These are phyloP conservation scores for Lycophotia porphyrea DNA, from an alignment of 2,888 invertebrate species.

Conservation along the genomic window DNA sequence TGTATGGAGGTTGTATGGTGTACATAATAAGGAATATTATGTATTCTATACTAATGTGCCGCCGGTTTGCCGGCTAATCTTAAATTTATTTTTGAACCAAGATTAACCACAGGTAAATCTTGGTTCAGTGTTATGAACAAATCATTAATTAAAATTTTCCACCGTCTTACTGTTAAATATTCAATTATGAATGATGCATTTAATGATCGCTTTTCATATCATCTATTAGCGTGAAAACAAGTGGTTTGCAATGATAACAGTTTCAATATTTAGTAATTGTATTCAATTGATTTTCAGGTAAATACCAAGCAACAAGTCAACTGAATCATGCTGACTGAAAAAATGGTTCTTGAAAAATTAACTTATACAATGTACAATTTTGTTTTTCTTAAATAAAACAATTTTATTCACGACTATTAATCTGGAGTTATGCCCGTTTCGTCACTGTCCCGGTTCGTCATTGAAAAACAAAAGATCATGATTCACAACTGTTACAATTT, in stretches of 20 bases:
- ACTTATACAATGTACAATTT: neutral
- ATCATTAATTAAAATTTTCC: neutral
- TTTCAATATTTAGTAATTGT: neutral
- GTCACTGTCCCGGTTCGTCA: no score
- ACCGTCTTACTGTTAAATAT: neutral
- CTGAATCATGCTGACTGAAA: neutral
- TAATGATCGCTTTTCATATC: neutral
- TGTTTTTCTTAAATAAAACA: neutral
- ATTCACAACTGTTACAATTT: no score
- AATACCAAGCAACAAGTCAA: conserved; percentile 3
- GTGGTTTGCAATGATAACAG: neutral
- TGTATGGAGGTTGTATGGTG: neutral
- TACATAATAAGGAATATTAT: neutral
- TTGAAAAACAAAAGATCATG: no score
- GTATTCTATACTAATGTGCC: neutral
- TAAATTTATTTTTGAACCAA: neutral
- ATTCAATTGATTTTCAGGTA: conserved; percentile 30
- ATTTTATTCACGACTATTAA: neutral
- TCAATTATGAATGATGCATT: neutral
- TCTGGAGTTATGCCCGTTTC: no score
- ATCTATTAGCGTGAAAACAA: neutral
- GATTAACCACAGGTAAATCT: neutral
- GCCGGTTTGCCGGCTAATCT: no score
- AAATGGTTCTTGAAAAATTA: neutral
- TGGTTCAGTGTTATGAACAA: neutral